Percentiles rank a stretch among this genome's conserved stretches.
Conservation (phyloP, 2,888 invertebrate species). For the Sarcophaga rosellei region DNA sequence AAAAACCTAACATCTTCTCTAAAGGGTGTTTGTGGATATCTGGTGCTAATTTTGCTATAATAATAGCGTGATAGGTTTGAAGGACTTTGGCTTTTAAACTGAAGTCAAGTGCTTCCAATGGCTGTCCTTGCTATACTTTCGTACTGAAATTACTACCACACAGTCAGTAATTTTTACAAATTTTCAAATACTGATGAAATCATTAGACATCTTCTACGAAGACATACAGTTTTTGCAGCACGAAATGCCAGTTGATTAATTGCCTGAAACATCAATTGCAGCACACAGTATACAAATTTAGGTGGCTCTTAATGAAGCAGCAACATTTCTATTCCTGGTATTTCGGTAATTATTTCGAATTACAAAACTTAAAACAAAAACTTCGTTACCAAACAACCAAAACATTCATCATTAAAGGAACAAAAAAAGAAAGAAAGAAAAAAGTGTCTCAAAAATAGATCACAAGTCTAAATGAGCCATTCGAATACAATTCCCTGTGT, state of each 20-base stretch:
- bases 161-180: not conserved
- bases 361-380: constrained; percentile 1
- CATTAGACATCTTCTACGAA: not conserved
- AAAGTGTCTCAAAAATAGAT: constrained; percentile 46
- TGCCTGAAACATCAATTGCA: constrained; percentile 26
- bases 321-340: constrained; percentile 2
- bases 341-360: constrained; percentile 29
- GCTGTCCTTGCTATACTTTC: too few relatives aligned
- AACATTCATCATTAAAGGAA: constrained; percentile 18
- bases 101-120: too few relatives aligned
- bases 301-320: constrained; percentile 44
- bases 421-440: not conserved
- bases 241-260: constrained; percentile 40
- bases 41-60: too few relatives aligned
- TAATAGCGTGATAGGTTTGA: too few relatives aligned
- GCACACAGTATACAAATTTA: constrained; percentile 11
- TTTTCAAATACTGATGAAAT: not conserved
- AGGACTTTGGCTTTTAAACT: too few relatives aligned
- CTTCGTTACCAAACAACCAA: not conserved
- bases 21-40: too few relatives aligned
- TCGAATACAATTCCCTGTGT: constrained; percentile 50
- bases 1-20: too few relatives aligned
- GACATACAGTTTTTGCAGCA: too few relatives aligned
- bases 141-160: too few relatives aligned
- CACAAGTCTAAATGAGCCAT: constrained; percentile 53